A percentile compares a stretch with the other conserved stretches of the same genome.
phyloP scores from a whole-genome alignment of 2,797 vertebrate genomes.

The Microchirus variegatus region DNA sequence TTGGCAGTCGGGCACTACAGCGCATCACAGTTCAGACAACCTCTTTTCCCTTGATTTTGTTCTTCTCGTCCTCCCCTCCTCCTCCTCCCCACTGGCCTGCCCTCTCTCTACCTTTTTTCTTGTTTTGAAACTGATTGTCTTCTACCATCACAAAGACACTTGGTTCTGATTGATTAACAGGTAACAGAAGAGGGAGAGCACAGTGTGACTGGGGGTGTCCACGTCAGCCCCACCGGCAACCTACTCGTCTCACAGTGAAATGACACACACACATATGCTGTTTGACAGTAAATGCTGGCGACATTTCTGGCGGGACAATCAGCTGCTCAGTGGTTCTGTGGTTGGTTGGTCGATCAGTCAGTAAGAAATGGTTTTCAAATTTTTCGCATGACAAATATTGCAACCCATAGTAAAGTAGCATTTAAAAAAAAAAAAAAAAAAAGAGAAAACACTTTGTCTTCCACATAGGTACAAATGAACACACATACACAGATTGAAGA shows the following conservation, averaged over 20 bases:
- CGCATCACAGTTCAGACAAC: constrained; percentile 68
- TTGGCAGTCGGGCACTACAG: constrained; percentile 72
- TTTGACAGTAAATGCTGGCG: constrained; percentile 79
- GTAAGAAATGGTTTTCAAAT: constrained; percentile 72
- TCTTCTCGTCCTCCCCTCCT: constrained; percentile 60
- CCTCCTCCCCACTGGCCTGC: constrained; percentile 77
- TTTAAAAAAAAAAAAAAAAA: constrained; percentile 58
- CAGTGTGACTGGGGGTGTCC: constrained; percentile 84
- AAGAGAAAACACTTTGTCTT: constrained; percentile 67
- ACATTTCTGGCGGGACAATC: constrained; percentile 64
- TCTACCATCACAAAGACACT: constrained; percentile 90
- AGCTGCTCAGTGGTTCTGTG: constrained; percentile 61
- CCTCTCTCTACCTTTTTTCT: constrained; percentile 82
- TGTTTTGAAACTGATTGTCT: constrained; percentile 89
- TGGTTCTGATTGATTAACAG: constrained; percentile 88
- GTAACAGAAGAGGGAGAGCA: constrained; percentile 86
- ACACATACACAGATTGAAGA: constrained; percentile 72
- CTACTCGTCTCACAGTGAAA: constrained; percentile 57
- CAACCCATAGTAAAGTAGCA: constrained; percentile 78
- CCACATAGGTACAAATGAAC: constrained; percentile 78
- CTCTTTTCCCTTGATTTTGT: constrained; percentile 76
- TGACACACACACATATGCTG: constrained; percentile 64
- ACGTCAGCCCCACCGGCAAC: constrained; percentile 69
- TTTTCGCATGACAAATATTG: constrained; percentile 80
- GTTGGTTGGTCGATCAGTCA: constrained; percentile 72